Evolutionary conservation across 2,113 vertebrate genomes (phyloP).

Genomic region (Diadophis punctatus): DNA sequence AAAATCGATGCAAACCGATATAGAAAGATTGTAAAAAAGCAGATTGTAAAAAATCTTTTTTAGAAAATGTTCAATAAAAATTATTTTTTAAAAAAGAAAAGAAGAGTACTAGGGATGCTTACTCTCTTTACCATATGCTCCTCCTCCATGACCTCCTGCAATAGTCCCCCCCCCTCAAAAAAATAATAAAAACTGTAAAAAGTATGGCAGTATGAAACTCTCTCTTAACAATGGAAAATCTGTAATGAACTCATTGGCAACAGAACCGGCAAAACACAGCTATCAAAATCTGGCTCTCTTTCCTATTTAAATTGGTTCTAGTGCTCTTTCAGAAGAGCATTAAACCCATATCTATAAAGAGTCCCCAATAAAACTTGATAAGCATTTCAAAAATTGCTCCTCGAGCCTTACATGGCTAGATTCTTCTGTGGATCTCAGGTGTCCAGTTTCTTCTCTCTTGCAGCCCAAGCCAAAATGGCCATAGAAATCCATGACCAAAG

Average conservation of each 20-base stretch:
- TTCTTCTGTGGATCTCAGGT: background rate
- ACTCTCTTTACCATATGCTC: background rate
- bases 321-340: background rate
- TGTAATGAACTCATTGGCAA: background rate
- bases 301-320: background rate
- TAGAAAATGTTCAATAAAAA: too few species aligned
- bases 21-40: too few species aligned
- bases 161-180: background rate
- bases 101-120: background rate
- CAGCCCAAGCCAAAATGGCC: background rate
- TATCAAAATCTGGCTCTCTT: background rate
- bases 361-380: background rate
- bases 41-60: too few species aligned
- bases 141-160: background rate
- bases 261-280: background rate
- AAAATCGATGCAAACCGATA: too few species aligned
- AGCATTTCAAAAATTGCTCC: background rate
- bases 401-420: background rate
- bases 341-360: background rate
- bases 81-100: too few species aligned
- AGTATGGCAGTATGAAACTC: background rate
- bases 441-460: background rate
- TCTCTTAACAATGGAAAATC: background rate
- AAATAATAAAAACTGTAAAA: background rate
- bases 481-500: background rate